Percentiles rank a stretch among this genome's conserved stretches.
Conservation (phyloP, 2,888 invertebrate genomes). For the Macrophya annulata region DNA sequence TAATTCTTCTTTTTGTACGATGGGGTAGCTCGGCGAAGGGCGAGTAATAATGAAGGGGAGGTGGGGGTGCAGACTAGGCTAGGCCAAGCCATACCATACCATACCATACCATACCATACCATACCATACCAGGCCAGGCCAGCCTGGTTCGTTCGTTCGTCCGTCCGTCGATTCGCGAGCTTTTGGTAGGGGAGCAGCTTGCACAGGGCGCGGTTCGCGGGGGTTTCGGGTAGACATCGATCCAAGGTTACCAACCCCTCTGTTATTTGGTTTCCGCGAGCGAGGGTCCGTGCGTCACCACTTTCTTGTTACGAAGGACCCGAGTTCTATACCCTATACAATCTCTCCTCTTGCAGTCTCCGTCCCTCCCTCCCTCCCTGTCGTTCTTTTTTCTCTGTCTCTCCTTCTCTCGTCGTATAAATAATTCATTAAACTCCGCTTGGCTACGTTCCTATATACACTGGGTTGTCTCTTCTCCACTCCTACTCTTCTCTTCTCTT, state of each 20-base stretch:
- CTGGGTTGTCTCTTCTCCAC: slow-evolving; percentile 2
- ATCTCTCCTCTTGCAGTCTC: neutral
- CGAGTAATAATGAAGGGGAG: slow-evolving; percentile 6
- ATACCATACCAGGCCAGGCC: neutral
- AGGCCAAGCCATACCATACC: too few relatives aligned
- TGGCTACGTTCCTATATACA: neutral
- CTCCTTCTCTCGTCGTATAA: slow-evolving; percentile 30
- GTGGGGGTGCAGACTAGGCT: neutral
- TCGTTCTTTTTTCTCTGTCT: too few relatives aligned
- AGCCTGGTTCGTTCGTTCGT: neutral
- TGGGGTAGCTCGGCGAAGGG: neutral
- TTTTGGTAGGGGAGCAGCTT: slow-evolving; percentile 25
- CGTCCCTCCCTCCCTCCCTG: neutral
- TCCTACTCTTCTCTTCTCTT: neutral
- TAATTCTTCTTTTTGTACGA: slow-evolving; percentile 23
- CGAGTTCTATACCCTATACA: slow-evolving; percentile 1
- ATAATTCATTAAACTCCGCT: slow-evolving; percentile 47
- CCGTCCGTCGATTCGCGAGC: neutral
- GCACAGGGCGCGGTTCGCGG: slow-evolving; percentile 43
- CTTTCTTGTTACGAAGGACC: slow-evolving; percentile 39
- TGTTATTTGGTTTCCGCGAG: slow-evolving; percentile 53
- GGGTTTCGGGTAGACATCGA: slow-evolving; percentile 50
- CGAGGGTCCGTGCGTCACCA: slow-evolving; percentile 49
- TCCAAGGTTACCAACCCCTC: slow-evolving; percentile 56
- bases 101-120: too few relatives aligned